Evolutionary conservation across 2,888 invertebrate genomes (phyloP).

Genomic region (Ferdinandea cuprea): DNA sequence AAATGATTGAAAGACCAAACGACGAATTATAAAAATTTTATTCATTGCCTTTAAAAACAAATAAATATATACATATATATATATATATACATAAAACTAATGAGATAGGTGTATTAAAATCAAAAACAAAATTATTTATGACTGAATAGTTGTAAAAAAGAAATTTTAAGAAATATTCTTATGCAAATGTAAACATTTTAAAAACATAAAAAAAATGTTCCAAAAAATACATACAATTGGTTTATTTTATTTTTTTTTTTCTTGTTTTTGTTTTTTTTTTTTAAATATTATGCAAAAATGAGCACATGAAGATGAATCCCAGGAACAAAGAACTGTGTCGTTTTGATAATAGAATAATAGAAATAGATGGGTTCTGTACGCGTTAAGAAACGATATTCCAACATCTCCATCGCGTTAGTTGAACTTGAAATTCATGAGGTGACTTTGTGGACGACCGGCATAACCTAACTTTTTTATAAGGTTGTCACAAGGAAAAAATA

Average conservation of each 20-base stretch:
- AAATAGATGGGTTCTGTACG: too few relatives aligned
- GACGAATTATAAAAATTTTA: conserved; percentile 35
- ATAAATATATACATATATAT: conserved; percentile 7
- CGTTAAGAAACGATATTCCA: too few relatives aligned
- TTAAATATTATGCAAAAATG: too few relatives aligned
- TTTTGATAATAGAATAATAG: too few relatives aligned
- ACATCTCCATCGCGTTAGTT: too few relatives aligned
- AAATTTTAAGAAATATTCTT: conserved; percentile 4
- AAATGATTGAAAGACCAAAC: conserved; percentile 29
- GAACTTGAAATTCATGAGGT: too few relatives aligned
- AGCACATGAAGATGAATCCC: too few relatives aligned
- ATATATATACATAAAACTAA: conserved; percentile 26
- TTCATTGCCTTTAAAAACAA: conserved; percentile 48
- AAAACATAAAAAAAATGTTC: conserved; percentile 13
- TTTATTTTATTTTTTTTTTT: conserved; percentile 14
- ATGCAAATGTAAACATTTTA: conserved; percentile 11
- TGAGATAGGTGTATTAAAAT: conserved; percentile 10
- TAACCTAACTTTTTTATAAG: too few relatives aligned
- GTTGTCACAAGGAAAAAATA: too few relatives aligned
- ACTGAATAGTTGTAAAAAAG: conserved; percentile 58
- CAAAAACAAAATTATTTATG: conserved; percentile 53
- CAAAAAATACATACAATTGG: conserved; percentile 15
- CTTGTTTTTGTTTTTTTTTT: neutral
- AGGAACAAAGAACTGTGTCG: too few relatives aligned
- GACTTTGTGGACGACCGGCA: too few relatives aligned